Base-by-base conservation (phyloP, 2,888 invertebrate genomes). In the Ichneumoninae sp. region DNA sequence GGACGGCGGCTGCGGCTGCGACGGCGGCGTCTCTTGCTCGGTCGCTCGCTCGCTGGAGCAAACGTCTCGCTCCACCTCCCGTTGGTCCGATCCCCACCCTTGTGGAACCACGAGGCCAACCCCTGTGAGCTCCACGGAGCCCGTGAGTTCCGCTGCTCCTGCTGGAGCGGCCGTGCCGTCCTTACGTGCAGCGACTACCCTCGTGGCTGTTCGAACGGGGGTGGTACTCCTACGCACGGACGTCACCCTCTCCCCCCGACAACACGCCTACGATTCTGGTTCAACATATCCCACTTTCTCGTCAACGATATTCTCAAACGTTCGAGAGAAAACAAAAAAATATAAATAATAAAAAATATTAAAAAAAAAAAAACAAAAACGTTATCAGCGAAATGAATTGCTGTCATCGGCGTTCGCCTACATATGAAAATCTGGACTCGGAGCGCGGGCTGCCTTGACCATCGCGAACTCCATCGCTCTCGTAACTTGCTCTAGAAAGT, bases 151-250 rank as follows among this genome's bases (percentile, higher is more conserved):
- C 81, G 85, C 83, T 90, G 88, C 90, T 90, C 90, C 90, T 89
- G 90, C 83, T 65, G 70, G 50, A 47, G 65, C 80, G 26, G 30
- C 80, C 63, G 30, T 30, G 69, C 78, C 54, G 69, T 73, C 76
- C 81, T 81, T 77, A 73, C 54, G 80, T 89, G 91, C 88, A 50
- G 81, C 89, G 86, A 87, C 89, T 87, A 87, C 87, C 88, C 86
- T 90, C 89, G 86, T 88, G 89, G 90, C 88, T 88, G 87, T 88
- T 50, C 70, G 75, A 75, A 73, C 69, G 73, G 88, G 88, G 88
- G 90, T 91, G 92, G 91, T 92, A 93, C 92, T 93, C 93, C 92
- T 93, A 92, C 92, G 89, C 89, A 89, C 90, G 89, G 90, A 89
- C 90, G 91, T 89, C 91, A 90, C 90, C 89, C 78, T 85, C 77